A percentile compares a stretch with the other conserved stretches of the same genome.
Conservation (phyloP, 2,888 invertebrate species). For the Euplagia quadripunctaria region DNA sequence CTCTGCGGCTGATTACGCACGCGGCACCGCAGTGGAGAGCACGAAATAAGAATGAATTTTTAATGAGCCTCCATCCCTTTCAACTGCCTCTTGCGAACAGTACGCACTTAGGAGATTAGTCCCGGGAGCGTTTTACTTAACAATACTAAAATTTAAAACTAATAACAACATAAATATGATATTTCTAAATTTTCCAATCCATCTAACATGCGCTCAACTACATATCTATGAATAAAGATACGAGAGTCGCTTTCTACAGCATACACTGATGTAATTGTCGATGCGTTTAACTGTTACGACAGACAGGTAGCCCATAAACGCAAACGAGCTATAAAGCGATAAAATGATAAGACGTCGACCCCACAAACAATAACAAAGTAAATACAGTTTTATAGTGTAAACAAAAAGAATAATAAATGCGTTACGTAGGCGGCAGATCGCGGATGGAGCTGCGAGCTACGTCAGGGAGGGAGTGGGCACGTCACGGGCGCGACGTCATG, state of each 20-base stretch:
- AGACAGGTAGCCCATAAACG: constrained; percentile 64
- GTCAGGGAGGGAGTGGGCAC: constrained; percentile 53
- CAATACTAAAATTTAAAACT: constrained; percentile 60
- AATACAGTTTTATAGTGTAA: constrained; percentile 84
- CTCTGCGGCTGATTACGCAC: constrained; percentile 79
- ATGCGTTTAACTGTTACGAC: constrained; percentile 34
- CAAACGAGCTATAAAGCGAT: constrained; percentile 75
- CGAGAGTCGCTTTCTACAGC: constrained; percentile 14
- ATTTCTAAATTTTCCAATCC: constrained; percentile 20
- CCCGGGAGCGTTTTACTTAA: constrained; percentile 79
- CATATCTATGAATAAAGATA: constrained; percentile 3
- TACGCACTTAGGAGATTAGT: constrained; percentile 87
- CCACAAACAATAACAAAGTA: constrained; percentile 82
- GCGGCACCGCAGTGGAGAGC: constrained; percentile 53
- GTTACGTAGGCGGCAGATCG: constrained; percentile 69
- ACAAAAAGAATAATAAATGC: constrained; percentile 80
- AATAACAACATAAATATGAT: constrained; percentile 35
- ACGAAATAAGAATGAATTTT: constrained; percentile 87
- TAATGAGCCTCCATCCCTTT: constrained; percentile 76
- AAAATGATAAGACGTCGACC: constrained; percentile 83
- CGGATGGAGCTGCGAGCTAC: constrained; percentile 58
- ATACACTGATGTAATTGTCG: constrained; percentile 34
- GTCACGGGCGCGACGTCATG: constrained; percentile 81
- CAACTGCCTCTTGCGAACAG: constrained; percentile 62
- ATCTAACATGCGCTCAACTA: not conserved